Conservation (phyloP, 1,140 invertebrate species). For the Dinothrombium tinctorium region DNA sequence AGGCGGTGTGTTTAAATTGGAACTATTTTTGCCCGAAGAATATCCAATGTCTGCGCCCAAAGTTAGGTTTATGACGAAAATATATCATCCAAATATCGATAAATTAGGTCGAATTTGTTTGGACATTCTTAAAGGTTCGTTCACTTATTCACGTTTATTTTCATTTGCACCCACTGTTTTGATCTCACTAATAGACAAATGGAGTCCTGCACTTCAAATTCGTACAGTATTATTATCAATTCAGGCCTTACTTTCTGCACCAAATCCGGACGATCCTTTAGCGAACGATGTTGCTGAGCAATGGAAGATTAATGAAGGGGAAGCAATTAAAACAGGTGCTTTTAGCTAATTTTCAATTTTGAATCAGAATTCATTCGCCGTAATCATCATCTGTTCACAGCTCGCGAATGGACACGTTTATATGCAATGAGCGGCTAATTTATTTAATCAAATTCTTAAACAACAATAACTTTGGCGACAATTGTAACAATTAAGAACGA, state of each 20-base stretch:
- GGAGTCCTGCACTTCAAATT: slow-evolving; percentile 93
- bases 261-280: slow-evolving; percentile 94
- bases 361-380: not conserved
- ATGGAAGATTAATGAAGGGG: slow-evolving; percentile 86
- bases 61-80: slow-evolving; percentile 53
- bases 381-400: slow-evolving; percentile 19
- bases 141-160: slow-evolving; percentile 3
- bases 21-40: slow-evolving; percentile 54
- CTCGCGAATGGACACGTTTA: slow-evolving; percentile 80
- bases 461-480: no score
- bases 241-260: slow-evolving; percentile 83
- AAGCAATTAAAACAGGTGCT: slow-evolving; percentile 58
- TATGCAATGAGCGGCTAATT: no score
- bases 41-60: slow-evolving; percentile 59
- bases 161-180: slow-evolving; percentile 1
- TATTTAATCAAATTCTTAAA: no score
- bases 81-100: slow-evolving; percentile 61
- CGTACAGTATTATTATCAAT: slow-evolving; percentile 87
- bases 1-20: slow-evolving; percentile 46
- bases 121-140: slow-evolving; percentile 63
- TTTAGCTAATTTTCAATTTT: not conserved
- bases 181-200: no score
- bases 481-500: no score
- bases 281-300: slow-evolving; percentile 91
- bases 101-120: slow-evolving; percentile 51